Percentiles rank a stretch among this genome's conserved stretches.
Evolutionary conservation across 2,888 invertebrate species (phyloP).

Genomic region (Myathropa florea): DNA sequence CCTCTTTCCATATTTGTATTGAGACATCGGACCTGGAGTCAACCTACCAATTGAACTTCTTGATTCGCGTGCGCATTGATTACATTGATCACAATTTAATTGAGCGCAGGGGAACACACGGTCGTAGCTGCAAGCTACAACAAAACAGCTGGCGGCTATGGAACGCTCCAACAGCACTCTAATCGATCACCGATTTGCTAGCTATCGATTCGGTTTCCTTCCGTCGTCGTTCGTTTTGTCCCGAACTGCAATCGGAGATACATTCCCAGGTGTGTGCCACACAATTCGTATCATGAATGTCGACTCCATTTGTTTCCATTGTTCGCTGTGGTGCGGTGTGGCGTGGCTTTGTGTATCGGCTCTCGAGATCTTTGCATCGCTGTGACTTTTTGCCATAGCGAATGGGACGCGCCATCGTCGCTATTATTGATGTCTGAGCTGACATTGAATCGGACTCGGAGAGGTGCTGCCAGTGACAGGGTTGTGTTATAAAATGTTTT

Average conservation of each 20-base stretch:
- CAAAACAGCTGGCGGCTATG: conserved; percentile 57
- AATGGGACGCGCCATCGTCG: conserved; percentile 46
- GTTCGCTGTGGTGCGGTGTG: conserved; percentile 21
- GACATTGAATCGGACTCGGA: conserved; percentile 60
- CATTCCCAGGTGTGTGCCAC: conserved; percentile 68
- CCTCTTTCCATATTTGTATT: conserved; percentile 50
- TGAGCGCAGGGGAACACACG: conserved; percentile 14
- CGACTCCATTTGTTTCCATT: conserved; percentile 53
- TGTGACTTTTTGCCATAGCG: conserved; percentile 11
- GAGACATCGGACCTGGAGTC: conserved; percentile 33
- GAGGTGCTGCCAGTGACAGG: conserved; percentile 13
- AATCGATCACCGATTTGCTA: conserved; percentile 61
- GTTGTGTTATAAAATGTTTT: conserved; percentile 13
- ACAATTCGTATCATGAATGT: conserved; percentile 26
- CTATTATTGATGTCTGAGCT: conserved; percentile 57
- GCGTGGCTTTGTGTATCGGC: conserved; percentile 35
- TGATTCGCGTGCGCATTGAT: conserved; percentile 39
- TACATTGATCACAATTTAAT: conserved; percentile 52
- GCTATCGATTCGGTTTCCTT: conserved; percentile 54
- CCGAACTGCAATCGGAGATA: conserved; percentile 45
- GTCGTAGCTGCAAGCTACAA: conserved; percentile 8
- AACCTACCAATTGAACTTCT: conserved; percentile 41
- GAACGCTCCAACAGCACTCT: conserved; percentile 43
- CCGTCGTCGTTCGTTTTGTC: conserved; percentile 3
- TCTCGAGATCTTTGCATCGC: conserved; percentile 52